Conservation (phyloP, 1,140 invertebrate genomes). For the Hyposmocoma kahamanoa region DNA sequence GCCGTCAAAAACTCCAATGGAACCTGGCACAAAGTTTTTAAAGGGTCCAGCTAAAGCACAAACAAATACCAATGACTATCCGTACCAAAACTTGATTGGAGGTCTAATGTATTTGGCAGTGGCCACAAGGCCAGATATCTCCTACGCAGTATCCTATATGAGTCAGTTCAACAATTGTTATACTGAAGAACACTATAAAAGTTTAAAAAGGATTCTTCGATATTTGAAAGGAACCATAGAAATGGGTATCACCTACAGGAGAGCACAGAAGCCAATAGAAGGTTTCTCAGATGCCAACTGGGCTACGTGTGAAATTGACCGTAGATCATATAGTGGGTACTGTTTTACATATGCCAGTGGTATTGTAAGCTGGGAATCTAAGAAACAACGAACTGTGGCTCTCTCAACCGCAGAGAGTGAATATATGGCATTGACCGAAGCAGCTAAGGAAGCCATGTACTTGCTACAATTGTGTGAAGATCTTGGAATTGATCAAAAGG, state of each 20-base stretch:
- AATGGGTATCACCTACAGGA: neutral
- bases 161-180: constrained; percentile 11
- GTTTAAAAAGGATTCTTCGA: neutral
- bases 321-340: neutral
- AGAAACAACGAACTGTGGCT: neutral
- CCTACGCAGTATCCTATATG: constrained; percentile 4
- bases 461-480: neutral
- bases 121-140: constrained; percentile 4
- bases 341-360: neutral
- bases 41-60: neutral
- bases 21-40: neutral
- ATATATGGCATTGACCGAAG: neutral
- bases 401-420: neutral
- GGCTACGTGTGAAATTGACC: neutral
- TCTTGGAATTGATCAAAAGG: neutral
- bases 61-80: neutral
- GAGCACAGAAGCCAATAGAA: neutral
- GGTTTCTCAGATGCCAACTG: neutral
- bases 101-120: constrained; percentile 9
- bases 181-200: constrained; percentile 6
- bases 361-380: neutral
- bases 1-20: constrained; percentile 11
- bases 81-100: constrained; percentile 10
- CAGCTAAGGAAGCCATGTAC: neutral
- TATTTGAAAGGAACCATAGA: neutral